Conservation (phyloP, 35 echinoderm and acorn worm genomes). For the Ophiothrix spiculata region DNA sequence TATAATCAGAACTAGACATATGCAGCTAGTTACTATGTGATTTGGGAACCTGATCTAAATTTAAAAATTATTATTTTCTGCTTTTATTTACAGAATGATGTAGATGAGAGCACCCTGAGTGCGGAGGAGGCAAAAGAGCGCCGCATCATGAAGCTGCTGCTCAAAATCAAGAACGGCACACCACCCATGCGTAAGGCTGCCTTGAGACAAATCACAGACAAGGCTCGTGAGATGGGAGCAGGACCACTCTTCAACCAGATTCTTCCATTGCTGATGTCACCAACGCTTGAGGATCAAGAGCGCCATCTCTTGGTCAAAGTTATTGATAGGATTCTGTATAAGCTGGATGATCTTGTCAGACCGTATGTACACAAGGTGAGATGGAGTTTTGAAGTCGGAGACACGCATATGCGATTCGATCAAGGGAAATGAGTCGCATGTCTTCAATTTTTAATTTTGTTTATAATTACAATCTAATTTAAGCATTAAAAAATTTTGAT, state of each 20-base stretch:
- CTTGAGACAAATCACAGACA: constrained; percentile 96
- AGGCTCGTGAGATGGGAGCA: constrained; percentile 92
- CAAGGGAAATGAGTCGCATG: too few relatives aligned
- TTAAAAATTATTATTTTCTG: too few relatives aligned
- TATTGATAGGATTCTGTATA: constrained; percentile 97
- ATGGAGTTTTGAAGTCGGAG: too few relatives aligned
- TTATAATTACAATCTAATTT: too few relatives aligned
- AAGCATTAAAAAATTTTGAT: too few relatives aligned
- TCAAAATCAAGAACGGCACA: constrained; percentile 98
- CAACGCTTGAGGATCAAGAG: constrained; percentile 98
- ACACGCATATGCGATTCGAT: too few relatives aligned
- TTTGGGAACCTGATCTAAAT: too few relatives aligned
- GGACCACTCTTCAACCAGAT: constrained; percentile 99
- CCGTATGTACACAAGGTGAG: constrained; percentile 98
- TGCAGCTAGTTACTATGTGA: too few relatives aligned
- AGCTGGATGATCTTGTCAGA: constrained; percentile 92
- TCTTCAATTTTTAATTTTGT: too few relatives aligned
- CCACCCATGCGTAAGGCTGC: constrained; percentile 98
- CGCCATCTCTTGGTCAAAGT: constrained; percentile 99
- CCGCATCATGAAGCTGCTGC: constrained; percentile 83
- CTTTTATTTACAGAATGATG: constrained; percentile 78
- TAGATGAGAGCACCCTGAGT: constrained; percentile 94
- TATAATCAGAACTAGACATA: too few relatives aligned
- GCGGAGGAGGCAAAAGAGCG: constrained; percentile 90
- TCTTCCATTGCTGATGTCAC: constrained; percentile 95